phyloP scores from a whole-genome alignment of 2,113 vertebrate genomes.

The Passerina amoena region DNA sequence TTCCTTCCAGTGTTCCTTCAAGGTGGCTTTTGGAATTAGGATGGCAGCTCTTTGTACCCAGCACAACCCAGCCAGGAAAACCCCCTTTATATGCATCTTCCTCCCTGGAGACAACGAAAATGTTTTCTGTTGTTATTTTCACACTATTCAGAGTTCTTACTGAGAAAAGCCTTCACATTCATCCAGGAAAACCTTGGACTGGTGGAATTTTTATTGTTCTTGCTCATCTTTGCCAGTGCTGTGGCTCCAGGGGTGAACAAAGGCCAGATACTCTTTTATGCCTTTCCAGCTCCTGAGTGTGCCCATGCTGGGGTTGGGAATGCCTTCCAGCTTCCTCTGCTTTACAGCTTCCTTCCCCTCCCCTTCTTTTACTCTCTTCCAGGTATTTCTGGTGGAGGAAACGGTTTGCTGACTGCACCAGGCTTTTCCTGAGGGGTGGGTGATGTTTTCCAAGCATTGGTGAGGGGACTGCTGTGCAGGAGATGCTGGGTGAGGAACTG shows the following conservation, averaged over 20 bases:
- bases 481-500: background rate
- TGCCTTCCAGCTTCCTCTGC: background rate
- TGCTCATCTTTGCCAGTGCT: background rate
- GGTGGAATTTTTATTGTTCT: background rate
- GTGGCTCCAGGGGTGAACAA: background rate
- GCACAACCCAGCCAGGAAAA: background rate
- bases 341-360: constrained; percentile 48
- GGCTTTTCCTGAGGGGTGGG: background rate
- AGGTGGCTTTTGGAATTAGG: background rate
- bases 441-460: background rate
- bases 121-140: background rate
- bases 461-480: background rate
- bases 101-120: background rate
- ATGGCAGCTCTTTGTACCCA: background rate
- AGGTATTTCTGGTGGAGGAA: constrained; percentile 29
- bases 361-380: background rate
- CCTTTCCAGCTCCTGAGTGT: background rate
- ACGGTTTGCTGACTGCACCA: background rate
- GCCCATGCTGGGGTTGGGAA: fast-evolving
- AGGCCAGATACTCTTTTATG: background rate
- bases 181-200: background rate
- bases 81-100: background rate
- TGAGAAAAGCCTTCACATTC: background rate
- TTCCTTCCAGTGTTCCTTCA: background rate
- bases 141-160: background rate